Evolutionary conservation across 2,797 vertebrate genomes (phyloP).

Genomic region (Chaetodon trifasciatus): DNA sequence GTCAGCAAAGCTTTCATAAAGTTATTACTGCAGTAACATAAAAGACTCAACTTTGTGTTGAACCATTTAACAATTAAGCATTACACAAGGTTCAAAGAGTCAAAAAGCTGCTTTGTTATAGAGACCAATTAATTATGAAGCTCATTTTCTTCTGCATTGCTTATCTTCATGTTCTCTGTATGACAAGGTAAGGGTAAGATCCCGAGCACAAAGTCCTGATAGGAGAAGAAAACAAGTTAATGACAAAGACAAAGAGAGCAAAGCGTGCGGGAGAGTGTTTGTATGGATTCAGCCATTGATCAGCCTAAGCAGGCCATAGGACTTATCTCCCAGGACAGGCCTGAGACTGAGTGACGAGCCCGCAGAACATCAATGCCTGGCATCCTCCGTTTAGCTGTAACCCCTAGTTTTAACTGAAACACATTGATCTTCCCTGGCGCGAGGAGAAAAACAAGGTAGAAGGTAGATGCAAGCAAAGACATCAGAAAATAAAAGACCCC

Average conservation of each 20-base stretch:
- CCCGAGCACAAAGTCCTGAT: constrained; percentile 28
- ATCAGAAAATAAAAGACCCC: constrained; percentile 33
- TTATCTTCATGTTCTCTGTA: constrained; percentile 48
- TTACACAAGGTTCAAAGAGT: constrained; percentile 33
- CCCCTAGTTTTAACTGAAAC: constrained; percentile 52
- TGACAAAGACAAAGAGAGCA: constrained; percentile 71
- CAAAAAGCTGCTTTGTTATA: constrained; percentile 22
- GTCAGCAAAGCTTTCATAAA: background rate
- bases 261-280: constrained; percentile 47
- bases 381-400: constrained; percentile 63
- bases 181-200: constrained; percentile 48
- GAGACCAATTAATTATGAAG: constrained; percentile 43
- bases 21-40: constrained; percentile 6
- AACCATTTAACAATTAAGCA: constrained; percentile 16
- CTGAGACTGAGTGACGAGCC: constrained; percentile 71
- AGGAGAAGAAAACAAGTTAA: constrained; percentile 59
- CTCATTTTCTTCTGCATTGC: constrained; percentile 25
- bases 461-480: constrained; percentile 45
- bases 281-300: constrained; percentile 75
- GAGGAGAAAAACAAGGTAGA: constrained; percentile 53
- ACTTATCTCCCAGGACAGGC: constrained; percentile 75
- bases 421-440: constrained; percentile 59
- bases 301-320: constrained; percentile 64
- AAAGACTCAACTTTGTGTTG: constrained; percentile 6
- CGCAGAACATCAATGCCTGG: constrained; percentile 67